Evolutionary conservation across 2,888 invertebrate genomes (phyloP), one percentile per base, ranked within the genome.

Genomic region (Gryllus longicercus): DNA sequence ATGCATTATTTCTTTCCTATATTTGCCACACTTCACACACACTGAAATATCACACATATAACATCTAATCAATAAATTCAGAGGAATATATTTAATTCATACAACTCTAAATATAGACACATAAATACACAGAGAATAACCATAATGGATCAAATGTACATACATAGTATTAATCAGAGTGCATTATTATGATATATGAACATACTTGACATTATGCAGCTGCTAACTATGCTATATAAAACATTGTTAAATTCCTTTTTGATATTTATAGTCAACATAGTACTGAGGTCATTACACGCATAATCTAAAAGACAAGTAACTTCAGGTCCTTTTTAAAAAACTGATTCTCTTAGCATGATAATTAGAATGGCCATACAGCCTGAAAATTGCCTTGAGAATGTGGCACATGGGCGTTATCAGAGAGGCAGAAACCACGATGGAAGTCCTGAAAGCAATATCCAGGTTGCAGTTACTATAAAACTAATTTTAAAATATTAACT

Each of bases 361-460:
- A 38, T 38, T 1, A 8, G 38, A 63, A 63, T 63, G 14, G 14
- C n/a, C 11, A 11, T n/a, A 63, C 63, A 63, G 63, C 63, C 63
- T 63, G 63, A 63, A 63, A 63, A 63, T 63, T 63, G 63, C 63
- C 63, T 63, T 63, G 63, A 63, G 63, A 18, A n/a, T 63, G 63
- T 18, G n/a, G 63, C 63, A 63, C 14, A 63, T n/a, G 63, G 63
- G 63, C 63, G 63, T 63, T 63, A 63, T 63, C 63, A 63, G 63
- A 63, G 63, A 63, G 63, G 63, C 63, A 63, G 8, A 38, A 38
- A 18, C 63, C 63, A 63, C 63, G 63, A 63, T 63, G 63, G 63
- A 63, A n/a, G n/a, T 63, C 63, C 63, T 38, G n/a, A 63, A 63
- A n/a, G 63, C 63, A n/a, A 63, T 63, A n/a, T n/a, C 63, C 63